Base-by-base conservation (phyloP, 2,113 vertebrate species). In the Oreochromis aureus region DNA sequence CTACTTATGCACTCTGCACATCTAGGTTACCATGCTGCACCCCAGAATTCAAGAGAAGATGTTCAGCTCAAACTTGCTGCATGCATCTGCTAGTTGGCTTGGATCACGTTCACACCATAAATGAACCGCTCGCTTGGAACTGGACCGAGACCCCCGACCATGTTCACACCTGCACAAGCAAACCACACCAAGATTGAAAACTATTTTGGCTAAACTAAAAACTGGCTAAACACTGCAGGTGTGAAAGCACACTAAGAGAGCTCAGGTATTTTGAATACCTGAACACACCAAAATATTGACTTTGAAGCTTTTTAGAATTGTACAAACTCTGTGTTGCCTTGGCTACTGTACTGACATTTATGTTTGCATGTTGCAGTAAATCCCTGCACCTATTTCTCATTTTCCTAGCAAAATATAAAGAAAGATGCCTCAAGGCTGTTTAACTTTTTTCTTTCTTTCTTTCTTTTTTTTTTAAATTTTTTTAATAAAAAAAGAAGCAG, bases 11-110 rank as follows among this genome's bases (percentile, higher is more conserved):
- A 73, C 39, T 46, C 69, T 16, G 39, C 39, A 44, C 22, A 46
- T 24, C 66, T 71, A 16, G 11, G 63, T 39, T 69, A 9, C 36
- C 63, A 41, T 69, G n/a, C 12, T 41, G 12, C 36, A 69, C 46
- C 39, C 22, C 69, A 73, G 13, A 71, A 44, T 41, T 22, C 63
- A 71, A 44, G 39, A 41, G 7, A 71, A 44, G 39, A 46, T 10
- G 13, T 46, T 46, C 39, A 73, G 39, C 69, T 46, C 69, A 73
- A 73, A 73, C 69, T 73, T 73, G 39, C 2, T 46, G 22, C 69
- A 73, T 1, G 15, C 69, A 46, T 22, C 39, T 73, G 39, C 22
- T 46, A 10, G 22, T 15, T 69, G 63, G n/a, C 15, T 48, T 1
- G 22, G 15, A 48, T 30, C 24, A 73, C 15, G 15, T 73, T 24